Percentiles rank a stretch among this genome's conserved stretches.
These are phyloP conservation scores for Meandrusa payeni DNA, from an alignment of 2,888 invertebrate species.

Conservation along the genomic window DNA sequence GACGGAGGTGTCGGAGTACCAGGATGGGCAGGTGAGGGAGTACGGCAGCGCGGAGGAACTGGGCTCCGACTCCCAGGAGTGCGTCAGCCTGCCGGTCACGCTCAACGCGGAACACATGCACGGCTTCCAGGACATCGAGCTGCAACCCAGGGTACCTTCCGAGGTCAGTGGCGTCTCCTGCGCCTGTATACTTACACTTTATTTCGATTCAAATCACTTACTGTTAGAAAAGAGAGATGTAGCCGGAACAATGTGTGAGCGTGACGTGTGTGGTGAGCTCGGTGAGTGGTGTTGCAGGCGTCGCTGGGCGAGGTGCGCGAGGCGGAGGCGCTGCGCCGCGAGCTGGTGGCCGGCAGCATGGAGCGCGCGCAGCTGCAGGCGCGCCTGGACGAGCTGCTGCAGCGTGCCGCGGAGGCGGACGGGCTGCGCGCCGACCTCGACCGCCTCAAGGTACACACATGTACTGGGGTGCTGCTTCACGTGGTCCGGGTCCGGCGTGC, in stretches of 20 bases:
- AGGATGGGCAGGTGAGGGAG: slow-evolving; percentile 58
- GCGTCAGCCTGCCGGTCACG: slow-evolving; percentile 70
- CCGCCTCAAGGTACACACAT: slow-evolving; percentile 87
- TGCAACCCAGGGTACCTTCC: slow-evolving; percentile 66
- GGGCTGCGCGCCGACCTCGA: slow-evolving; percentile 85
- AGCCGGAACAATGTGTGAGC: too few species aligned
- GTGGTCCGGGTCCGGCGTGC: too few species aligned
- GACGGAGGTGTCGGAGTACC: slow-evolving; percentile 59
- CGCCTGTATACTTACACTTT: too few species aligned
- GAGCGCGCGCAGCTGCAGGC: slow-evolving; percentile 84
- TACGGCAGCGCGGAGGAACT: slow-evolving; percentile 73
- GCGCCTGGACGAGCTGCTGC: slow-evolving; percentile 81
- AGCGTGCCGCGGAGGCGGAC: slow-evolving; percentile 84
- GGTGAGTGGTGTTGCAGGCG: slow-evolving; percentile 40
- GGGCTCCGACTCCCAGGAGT: slow-evolving; percentile 71
- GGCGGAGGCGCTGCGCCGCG: slow-evolving; percentile 83
- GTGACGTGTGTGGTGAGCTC: too few species aligned
- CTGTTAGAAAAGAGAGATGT: too few species aligned
- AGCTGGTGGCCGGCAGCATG: slow-evolving; percentile 83
- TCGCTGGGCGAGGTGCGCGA: slow-evolving; percentile 78
- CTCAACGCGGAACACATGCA: slow-evolving; percentile 73
- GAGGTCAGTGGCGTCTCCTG: slow-evolving; percentile 66
- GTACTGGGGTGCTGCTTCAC: too few species aligned
- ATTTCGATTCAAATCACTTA: too few species aligned
- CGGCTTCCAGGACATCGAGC: slow-evolving; percentile 72